Evolutionary conservation across 2,113 vertebrate species (phyloP).

Genomic region (Grammomys surdaster): DNA sequence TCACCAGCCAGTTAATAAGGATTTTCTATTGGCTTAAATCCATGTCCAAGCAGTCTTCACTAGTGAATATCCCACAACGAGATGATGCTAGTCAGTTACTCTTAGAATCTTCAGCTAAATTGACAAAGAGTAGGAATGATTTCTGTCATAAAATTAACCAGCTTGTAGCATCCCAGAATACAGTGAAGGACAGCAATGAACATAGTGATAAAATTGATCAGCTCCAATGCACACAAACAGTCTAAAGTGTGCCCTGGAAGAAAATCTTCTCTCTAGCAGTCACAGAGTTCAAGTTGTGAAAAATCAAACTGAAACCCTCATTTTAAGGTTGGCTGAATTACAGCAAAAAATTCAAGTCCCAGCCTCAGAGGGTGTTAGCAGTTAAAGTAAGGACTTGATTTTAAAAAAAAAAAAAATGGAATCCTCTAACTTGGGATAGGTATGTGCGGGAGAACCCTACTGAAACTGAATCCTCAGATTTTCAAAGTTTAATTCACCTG

Average conservation of each 20-base stretch:
- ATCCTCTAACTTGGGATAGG: background rate
- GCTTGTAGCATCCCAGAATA: background rate
- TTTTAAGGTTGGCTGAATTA: background rate
- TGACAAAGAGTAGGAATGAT: background rate
- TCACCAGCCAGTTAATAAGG: no score
- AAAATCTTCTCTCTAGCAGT: background rate
- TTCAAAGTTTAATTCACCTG: background rate
- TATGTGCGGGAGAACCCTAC: background rate
- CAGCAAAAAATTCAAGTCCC: background rate
- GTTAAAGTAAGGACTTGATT: background rate
- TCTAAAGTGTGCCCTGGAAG: background rate
- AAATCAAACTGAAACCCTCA: background rate
- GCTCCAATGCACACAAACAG: background rate
- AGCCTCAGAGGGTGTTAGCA: no score
- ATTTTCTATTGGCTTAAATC: no score
- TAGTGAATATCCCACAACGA: no score
- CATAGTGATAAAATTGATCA: background rate
- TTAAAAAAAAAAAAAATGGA: no score
- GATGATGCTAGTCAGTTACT: background rate
- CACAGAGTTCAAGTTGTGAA: background rate
- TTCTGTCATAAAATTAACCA: background rate
- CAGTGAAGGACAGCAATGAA: background rate
- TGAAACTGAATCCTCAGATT: background rate
- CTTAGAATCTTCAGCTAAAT: background rate
- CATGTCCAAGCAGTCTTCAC: no score